These are phyloP conservation scores for Tholera decimalis DNA, from an alignment of 2,888 invertebrate species.

Conservation along the genomic window DNA sequence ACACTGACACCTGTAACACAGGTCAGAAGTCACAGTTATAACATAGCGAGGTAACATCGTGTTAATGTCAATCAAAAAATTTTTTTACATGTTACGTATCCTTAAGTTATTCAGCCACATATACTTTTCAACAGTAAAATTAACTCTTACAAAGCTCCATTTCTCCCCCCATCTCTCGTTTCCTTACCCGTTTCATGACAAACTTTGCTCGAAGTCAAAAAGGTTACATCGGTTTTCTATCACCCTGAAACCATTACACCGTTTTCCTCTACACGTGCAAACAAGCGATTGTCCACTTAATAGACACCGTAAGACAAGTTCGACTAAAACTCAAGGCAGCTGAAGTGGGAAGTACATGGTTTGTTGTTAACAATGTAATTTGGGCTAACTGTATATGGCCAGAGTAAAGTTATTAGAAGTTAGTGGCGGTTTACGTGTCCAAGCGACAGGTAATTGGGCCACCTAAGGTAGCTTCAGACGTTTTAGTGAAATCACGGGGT, in stretches of 20 bases:
- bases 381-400: slow-evolving; percentile 41
- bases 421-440: slow-evolving; percentile 45
- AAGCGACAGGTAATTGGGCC: slow-evolving; percentile 47
- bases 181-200: neutral
- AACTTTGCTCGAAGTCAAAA: slow-evolving; percentile 15
- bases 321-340: slow-evolving; percentile 39
- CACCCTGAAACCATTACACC: slow-evolving; percentile 27
- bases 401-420: slow-evolving; percentile 59
- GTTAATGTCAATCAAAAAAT: no score
- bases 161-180: neutral
- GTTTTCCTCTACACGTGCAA: slow-evolving; percentile 20
- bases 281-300: slow-evolving; percentile 35
- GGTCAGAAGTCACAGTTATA: no score
- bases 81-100: no score
- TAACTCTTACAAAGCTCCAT: neutral
- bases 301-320: slow-evolving; percentile 45
- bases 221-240: slow-evolving; percentile 17
- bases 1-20: no score
- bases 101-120: neutral
- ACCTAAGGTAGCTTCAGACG: slow-evolving; percentile 39
- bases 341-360: slow-evolving; percentile 50
- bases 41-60: no score
- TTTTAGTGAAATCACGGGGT: slow-evolving; percentile 15
- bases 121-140: neutral
- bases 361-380: slow-evolving; percentile 56